Base-by-base conservation (phyloP, 2,888 invertebrate species). In the Agonopterix subpropinquella region DNA sequence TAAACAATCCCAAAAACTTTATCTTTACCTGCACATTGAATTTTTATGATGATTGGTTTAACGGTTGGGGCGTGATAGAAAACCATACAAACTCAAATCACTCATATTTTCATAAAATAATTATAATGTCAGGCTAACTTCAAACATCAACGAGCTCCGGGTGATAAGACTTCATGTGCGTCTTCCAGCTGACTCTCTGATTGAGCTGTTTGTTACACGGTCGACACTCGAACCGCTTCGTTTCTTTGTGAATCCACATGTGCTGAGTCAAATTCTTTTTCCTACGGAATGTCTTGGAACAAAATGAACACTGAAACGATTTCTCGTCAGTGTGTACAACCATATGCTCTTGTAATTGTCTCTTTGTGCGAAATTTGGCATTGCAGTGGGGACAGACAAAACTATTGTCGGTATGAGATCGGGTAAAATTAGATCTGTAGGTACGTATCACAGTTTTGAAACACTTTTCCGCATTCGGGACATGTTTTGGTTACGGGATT, bases 301-400 rank as follows among this genome's bases (percentile, higher is more conserved):
- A 77, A 8, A 72, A 56, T 7, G 63, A 58, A 50, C 81, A 82
- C 44, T 66, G 58, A 48, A 68, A 78, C 2, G 65, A 66, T 57
- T 74, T 75, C 18, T 67, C 65, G 11, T 65, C 70, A 1, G 73
- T 71, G 53, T 81, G 81, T 11, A 67, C 68, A 41, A 71, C 65
- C 63, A 73, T 67, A 50, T 81, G 81, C 18, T 67, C 66, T 37
- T 70, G 70, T 45, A 81, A 54, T 49, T 70, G 71, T 28, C 70
- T 68, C 51, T 76, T 74, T 2, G 67, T 62, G 52, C 67, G 70
- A 48, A 75, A 81, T 47, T 65, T 67, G 4, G 65, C 65, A 1
- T 65, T 61, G 51, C 60, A 60, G 18, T 51, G 53, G 0, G 51
- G 36, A 44, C 62, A 62, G 18, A 47, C 13, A 11, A 48, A 50